Conservation (phyloP, 2,113 vertebrate genomes). For the Pangasianodon gigas region DNA sequence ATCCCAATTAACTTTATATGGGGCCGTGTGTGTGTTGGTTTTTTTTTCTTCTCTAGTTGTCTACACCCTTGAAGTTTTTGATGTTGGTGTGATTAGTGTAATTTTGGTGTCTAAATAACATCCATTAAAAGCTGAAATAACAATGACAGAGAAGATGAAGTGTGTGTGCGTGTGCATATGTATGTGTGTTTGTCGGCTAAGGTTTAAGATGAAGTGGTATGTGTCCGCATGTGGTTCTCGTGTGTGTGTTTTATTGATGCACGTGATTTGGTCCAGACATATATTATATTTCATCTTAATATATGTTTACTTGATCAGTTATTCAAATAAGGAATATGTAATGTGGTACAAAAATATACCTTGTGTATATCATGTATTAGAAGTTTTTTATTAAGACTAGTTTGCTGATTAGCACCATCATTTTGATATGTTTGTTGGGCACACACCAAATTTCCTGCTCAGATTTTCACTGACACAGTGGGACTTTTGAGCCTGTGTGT, state of each 20-base stretch:
- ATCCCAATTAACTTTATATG: conserved; percentile 56
- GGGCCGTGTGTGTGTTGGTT: conserved; percentile 6
- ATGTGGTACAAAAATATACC: neutral
- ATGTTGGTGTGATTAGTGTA: conserved; percentile 40
- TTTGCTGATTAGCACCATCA: neutral
- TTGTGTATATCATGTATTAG: neutral
- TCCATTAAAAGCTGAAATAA: conserved; percentile 1
- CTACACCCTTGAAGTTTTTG: conserved; percentile 24
- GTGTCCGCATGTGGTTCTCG: neutral
- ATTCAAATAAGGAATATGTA: neutral
- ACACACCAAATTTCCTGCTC: neutral
- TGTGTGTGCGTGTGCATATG: conserved; percentile 9
- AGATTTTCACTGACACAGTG: neutral
- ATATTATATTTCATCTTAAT: neutral
- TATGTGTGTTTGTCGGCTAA: neutral
- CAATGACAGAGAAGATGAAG: neutral
- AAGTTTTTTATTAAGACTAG: neutral
- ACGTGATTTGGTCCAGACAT: neutral
- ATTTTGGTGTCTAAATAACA: conserved; percentile 11
- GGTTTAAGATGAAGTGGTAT: neutral
- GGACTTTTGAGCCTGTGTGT: neutral
- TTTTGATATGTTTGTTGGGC: neutral
- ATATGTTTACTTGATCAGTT: neutral
- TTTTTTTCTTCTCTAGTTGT: neutral
- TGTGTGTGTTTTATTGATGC: neutral